Evolutionary conservation across 1,140 invertebrate species (phyloP).

Genomic region (Bradynema listronoti): DNA sequence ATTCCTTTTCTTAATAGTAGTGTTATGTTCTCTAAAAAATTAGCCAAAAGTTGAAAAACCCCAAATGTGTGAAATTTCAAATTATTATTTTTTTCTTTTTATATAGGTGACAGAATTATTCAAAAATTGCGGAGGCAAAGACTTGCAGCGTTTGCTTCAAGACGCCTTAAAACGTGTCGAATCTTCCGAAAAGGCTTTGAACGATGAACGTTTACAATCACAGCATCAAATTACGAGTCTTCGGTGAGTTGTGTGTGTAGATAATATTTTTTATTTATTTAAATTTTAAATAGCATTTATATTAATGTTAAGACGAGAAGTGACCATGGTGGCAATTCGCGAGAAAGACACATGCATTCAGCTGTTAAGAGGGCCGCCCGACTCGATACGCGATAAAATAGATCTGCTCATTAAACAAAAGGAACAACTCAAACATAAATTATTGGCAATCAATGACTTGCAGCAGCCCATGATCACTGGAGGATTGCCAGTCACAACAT

Average conservation of each 20-base stretch:
- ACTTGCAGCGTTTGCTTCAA: conserved; percentile 17
- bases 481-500: too few relatives aligned
- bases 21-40: too few relatives aligned
- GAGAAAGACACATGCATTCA: conserved; percentile 38
- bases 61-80: too few relatives aligned
- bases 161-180: conserved; percentile 17
- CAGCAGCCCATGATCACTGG: not conserved
- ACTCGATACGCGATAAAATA: conserved; percentile 34
- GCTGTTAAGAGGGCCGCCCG: conserved; percentile 25
- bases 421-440: conserved; percentile 34
- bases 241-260: conserved; percentile 8
- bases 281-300: not conserved
- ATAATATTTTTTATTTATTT: conserved; percentile 9
- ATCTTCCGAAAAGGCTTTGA: conserved; percentile 22
- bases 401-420: conserved; percentile 38
- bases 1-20: too few relatives aligned
- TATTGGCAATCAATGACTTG: conserved; percentile 29
- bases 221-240: conserved; percentile 29
- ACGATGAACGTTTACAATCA: conserved; percentile 32
- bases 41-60: too few relatives aligned
- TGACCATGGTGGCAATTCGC: conserved; percentile 35
- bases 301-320: conserved; percentile 32
- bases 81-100: too few relatives aligned
- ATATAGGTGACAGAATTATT: conserved; percentile 29
- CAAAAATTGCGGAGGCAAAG: conserved; percentile 20